A percentile compares a stretch with the other conserved stretches of the same genome.
phyloP scores from a whole-genome alignment of 1,140 invertebrate species.

The Venturia canescens region DNA sequence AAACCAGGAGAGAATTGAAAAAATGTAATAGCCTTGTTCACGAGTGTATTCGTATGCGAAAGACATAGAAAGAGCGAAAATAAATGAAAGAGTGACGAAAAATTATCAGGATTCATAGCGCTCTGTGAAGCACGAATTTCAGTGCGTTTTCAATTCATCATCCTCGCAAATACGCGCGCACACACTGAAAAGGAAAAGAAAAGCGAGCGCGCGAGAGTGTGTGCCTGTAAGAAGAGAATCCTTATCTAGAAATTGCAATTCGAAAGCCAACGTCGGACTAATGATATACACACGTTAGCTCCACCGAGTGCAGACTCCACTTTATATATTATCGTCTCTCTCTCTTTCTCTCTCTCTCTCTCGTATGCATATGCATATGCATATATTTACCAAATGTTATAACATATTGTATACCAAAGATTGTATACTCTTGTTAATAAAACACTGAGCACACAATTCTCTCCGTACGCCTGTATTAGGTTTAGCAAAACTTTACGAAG shows the following conservation, averaged over 20 bases:
- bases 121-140: neutral
- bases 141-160: neutral
- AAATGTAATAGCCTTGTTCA: neutral
- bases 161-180: no score
- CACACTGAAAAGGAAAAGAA: no score
- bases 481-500: conserved; percentile 23
- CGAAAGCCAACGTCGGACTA: conserved; percentile 34
- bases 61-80: conserved; percentile 3
- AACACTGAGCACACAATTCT: conserved; percentile 2
- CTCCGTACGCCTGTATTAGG: neutral
- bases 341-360: no score
- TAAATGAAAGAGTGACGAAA: conserved; percentile 11
- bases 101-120: conserved; percentile 14
- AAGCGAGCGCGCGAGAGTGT: no score
- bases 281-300: conserved; percentile 24
- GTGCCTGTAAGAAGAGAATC: conserved; percentile 31
- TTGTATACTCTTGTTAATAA: conserved; percentile 5
- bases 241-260: conserved; percentile 46
- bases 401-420: conserved; percentile 13
- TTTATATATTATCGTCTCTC: conserved; percentile 35
- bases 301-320: neutral
- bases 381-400: neutral
- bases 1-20: neutral
- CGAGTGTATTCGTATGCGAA: neutral
- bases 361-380: neutral